Evolutionary conservation across 2,113 vertebrate species (phyloP), one percentile per base, ranked within the genome.

Genomic region (Macroglossus sobrinus): DNA sequence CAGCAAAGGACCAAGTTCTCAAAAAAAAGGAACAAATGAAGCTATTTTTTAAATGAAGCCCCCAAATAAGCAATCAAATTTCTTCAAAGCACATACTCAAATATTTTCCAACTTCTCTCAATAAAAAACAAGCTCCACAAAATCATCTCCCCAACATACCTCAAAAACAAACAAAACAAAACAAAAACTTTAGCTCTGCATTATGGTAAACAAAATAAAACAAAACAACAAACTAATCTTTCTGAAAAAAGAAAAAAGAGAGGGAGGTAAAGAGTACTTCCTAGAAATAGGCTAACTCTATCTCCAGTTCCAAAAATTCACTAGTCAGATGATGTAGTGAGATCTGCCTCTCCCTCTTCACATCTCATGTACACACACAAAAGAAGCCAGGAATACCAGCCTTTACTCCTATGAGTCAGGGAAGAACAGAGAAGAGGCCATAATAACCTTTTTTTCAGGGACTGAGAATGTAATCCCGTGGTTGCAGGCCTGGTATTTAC

Each of bases 401-500:
- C 11, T 40, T 55, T 64, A 59, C n/a, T 75, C 66, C 21, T 38
- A n/a, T 2, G 57, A 90, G 43, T 76, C 53, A 72, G 8, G 38
- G 43, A 91, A 78, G 50, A 53, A 28, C 5, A 68, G 26, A 53
- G 24, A 93, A 57, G 63, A 66, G 35, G 5, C 21, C 26, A 84
- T 33, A 26, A 76, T n/a, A 80, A 66, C 45, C 43, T 95, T 89
- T 33, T 45, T 59, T 87, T 93, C 24, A 53, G 69, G 66, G 40
- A 30, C 55, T n/a, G 50, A 74, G n/a, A 59, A 92, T 26, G 19
- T 69, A 72, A 74, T 26, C 19, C 53, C 81, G 57, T 12, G 30
- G 15, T 57, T 26, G n/a, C 11, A 68, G 7, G 15, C 47, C 38
- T 78, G 35, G 11, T 97, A 85, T 97, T 97, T 97, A 96, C 55